Evolutionary conservation across 2,797 vertebrate species (phyloP).

Genomic region (Siniperca obscura): DNA sequence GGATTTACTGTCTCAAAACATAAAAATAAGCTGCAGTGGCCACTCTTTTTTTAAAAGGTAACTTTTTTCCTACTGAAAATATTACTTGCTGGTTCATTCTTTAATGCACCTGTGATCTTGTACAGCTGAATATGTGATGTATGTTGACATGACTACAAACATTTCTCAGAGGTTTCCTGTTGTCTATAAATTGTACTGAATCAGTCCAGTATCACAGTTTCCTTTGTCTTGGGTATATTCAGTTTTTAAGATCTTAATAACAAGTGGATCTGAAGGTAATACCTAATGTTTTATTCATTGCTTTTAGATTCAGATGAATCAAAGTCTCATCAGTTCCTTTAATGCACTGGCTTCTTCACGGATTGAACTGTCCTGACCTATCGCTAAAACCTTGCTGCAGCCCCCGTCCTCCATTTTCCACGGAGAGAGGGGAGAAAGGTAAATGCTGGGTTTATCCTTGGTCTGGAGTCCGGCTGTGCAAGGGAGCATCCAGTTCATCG

Average conservation of each 20-base stretch:
- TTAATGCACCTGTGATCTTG: slow-evolving; percentile 7
- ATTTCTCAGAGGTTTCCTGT: not conserved
- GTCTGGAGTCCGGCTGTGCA: slow-evolving; percentile 60
- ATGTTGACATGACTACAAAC: not conserved
- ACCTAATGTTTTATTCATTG: slow-evolving; percentile 79
- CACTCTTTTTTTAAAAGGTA: not conserved
- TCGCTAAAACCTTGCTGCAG: slow-evolving; percentile 61
- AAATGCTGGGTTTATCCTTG: slow-evolving; percentile 73
- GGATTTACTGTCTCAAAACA: not conserved
- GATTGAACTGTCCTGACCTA: slow-evolving; percentile 71
- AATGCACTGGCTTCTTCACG: slow-evolving; percentile 61
- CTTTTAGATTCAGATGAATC: slow-evolving; percentile 65
- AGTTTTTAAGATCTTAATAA: slow-evolving; percentile 50
- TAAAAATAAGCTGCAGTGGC: not conserved
- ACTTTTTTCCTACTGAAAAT: slow-evolving; percentile 10
- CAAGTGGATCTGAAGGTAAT: slow-evolving; percentile 57
- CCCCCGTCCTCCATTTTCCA: slow-evolving; percentile 38
- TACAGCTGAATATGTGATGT: not conserved
- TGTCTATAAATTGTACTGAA: slow-evolving; percentile 5
- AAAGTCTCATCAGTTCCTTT: slow-evolving; percentile 70
- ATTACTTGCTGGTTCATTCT: not conserved
- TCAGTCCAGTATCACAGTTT: not conserved
- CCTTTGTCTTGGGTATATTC: slow-evolving; percentile 14
- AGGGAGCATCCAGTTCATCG: slow-evolving; percentile 78
- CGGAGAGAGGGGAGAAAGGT: slow-evolving; percentile 56